phyloP scores from a whole-genome alignment of 2,113 vertebrate species.

The Capra hircus region DNA sequence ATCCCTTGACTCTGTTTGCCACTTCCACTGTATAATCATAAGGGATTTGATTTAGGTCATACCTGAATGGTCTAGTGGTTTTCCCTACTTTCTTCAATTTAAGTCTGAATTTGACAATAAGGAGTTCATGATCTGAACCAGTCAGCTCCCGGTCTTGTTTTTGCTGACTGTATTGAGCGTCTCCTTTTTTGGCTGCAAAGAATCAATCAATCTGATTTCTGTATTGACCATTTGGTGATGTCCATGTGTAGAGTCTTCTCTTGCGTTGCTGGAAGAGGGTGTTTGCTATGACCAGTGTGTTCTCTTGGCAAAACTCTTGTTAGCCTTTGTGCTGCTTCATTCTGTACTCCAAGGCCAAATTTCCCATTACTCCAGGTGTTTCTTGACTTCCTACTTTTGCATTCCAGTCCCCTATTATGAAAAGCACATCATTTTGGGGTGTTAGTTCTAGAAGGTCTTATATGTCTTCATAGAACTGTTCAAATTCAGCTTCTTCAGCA shows the following conservation, averaged over 20 bases:
- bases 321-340: background rate
- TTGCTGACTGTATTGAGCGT: background rate
- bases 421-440: background rate
- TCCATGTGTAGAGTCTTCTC: background rate
- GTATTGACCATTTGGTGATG: background rate
- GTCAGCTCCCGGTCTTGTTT: background rate
- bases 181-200: background rate
- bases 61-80: background rate
- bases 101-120: background rate
- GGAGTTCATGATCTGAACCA: background rate
- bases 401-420: background rate
- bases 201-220: background rate
- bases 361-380: background rate
- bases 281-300: background rate
- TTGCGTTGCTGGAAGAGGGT: background rate
- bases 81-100: background rate
- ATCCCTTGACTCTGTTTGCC: background rate
- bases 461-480: background rate
- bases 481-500: background rate
- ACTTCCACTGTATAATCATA: background rate
- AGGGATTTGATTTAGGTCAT: background rate
- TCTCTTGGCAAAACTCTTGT: background rate
- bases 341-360: background rate
- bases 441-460: background rate
- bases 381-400: background rate